Percentiles rank a stretch among this genome's conserved stretches.
phyloP scores from a whole-genome alignment of 2,113 vertebrate species.

The Tinamus guttatus region DNA sequence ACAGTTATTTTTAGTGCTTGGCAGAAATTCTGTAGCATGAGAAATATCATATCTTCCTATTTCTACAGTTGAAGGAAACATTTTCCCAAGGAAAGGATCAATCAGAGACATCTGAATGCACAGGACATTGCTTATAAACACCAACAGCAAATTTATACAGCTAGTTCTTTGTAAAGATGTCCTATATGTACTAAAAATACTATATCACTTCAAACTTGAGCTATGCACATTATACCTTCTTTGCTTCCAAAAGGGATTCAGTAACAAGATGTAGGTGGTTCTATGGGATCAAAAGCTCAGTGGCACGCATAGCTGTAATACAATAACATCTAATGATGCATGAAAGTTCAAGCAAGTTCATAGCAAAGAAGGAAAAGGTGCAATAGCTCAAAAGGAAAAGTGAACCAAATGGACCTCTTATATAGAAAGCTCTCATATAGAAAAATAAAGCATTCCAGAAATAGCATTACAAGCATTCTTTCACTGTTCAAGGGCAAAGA shows the following conservation, averaged over 20 bases:
- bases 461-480: not conserved
- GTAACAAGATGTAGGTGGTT: slow-evolving; percentile 10
- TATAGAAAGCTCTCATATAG: not conserved
- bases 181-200: not conserved
- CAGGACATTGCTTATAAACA: not conserved
- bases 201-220: not conserved
- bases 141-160: not conserved
- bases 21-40: not conserved
- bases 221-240: not conserved
- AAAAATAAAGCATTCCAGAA: slow-evolving; percentile 10
- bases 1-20: not conserved
- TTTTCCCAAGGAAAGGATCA: not conserved
- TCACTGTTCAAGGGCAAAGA: not conserved
- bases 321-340: slow-evolving; percentile 22
- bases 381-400: not conserved
- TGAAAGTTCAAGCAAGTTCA: not conserved
- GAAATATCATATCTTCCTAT: not conserved
- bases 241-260: not conserved
- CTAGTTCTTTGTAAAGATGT: not conserved
- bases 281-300: not conserved
- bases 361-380: not conserved
- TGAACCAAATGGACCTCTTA: not conserved
- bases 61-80: not conserved
- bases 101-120: not conserved
- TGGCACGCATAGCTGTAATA: slow-evolving; percentile 18